Percentiles rank a stretch among this genome's conserved stretches.
Evolutionary conservation across 2,113 vertebrate species (phyloP).

Genomic region (Actenoides lindsayi): DNA sequence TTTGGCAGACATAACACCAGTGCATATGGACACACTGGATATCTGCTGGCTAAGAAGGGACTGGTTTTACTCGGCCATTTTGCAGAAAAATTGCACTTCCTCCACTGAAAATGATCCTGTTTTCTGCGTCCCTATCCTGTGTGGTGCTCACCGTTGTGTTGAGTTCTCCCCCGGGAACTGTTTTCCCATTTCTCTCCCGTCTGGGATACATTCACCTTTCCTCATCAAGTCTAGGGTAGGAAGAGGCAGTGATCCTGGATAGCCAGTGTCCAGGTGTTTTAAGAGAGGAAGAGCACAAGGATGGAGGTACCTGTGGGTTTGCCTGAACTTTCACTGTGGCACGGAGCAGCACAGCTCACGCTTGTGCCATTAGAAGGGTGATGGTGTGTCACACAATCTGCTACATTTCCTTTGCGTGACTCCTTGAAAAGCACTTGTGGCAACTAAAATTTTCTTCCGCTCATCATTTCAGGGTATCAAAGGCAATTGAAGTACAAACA

Average conservation of each 20-base stretch:
- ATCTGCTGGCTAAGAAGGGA: not conserved
- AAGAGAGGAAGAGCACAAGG: not conserved
- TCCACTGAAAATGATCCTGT: not conserved
- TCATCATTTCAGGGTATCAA: slow-evolving; percentile 83
- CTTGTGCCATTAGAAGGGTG: not conserved
- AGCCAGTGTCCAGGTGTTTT: not conserved
- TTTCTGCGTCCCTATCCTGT: not conserved
- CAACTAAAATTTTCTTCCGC: not conserved
- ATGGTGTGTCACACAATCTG: not conserved
- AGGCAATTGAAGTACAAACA: slow-evolving; percentile 88
- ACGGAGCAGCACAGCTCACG: not conserved
- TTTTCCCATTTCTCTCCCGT: not conserved
- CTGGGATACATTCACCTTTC: not conserved
- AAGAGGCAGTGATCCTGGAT: not conserved
- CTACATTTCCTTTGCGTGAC: not conserved
- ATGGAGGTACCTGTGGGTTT: not conserved
- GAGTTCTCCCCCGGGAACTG: not conserved
- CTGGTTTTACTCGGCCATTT: not conserved
- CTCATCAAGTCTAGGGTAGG: not conserved
- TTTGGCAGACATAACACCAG: not conserved
- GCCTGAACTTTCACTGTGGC: not conserved
- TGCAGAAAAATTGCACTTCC: not conserved
- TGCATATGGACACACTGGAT: rapidly evolving
- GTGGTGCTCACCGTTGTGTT: not conserved
- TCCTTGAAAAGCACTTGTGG: not conserved